Base-by-base conservation (phyloP, 2,888 invertebrate species). In the Drepana falcataria region DNA sequence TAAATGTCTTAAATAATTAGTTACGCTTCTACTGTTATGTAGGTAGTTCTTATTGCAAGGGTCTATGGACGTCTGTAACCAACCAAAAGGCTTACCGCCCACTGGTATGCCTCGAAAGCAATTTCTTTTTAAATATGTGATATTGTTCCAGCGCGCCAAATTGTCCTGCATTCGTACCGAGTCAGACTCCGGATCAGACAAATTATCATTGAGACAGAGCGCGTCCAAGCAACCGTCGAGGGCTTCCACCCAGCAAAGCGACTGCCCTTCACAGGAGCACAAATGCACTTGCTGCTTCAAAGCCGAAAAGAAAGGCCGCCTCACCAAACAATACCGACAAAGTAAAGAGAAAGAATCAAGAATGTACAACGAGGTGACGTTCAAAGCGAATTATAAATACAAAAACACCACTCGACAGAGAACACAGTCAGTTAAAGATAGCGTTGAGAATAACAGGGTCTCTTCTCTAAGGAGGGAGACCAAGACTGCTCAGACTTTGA, bases 401-500 rank as follows among this genome's bases (percentile, higher is more conserved):
- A 88, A 88, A 52, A 84, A 79, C 49, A 85, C 91, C 0, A 81
- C 76, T 0, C 74, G 89, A 48, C 80, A 85, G 2, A 80, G 92
- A 44, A 91, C 90, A 0, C 92, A 92, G 71, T 93, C 93, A 0
- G 81, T 92, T 3, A 91, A 91, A 59, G 87, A 93, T 41, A 91
- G 92, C 9, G 83, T 90, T 7, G 92, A 92, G 35, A 93, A 92
- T 67, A 92, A 92, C 66, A 85, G 95, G 61, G 94, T 95, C 1
- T 94, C 94, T 0, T 94, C 94, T 4, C 83, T 95, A 56, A 92
- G 95, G 53, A 91, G 96, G 52, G 97, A 97, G 76, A 96, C 95
- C 2, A 97, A 97, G 86, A 97, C 97, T 0, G 96, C 96, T 2
- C 96, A 96, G 75, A 97, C 97, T 0, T 80, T 97, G 52, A 96